Base-by-base conservation (phyloP, 2,113 vertebrate genomes). In the Potamarius usumacintae region DNA sequence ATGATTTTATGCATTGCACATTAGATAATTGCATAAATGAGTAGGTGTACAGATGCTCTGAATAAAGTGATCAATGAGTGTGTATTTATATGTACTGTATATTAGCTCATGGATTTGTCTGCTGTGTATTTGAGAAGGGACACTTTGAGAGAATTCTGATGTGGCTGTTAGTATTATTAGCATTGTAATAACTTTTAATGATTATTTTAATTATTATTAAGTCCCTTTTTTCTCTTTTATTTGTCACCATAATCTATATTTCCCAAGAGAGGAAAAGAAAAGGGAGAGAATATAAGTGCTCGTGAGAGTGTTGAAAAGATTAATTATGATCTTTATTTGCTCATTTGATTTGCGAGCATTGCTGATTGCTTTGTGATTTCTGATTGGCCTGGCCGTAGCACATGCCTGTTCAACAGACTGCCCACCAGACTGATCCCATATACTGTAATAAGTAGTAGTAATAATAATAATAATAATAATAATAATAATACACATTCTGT, bases 141-240 rank as follows among this genome's bases (percentile, higher is more conserved):
- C 69, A 74, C 60, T 80, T 86, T 55, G 30, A 55, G 52, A 62
- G 79, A 71, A 60, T 69, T 86, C 34, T 22, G 52, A 71, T 34
- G 8, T 77, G 30, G 72, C 55, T 27, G 86, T 78, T 79, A 20
- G 67, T 50, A 25, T 86, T 58, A 74, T 84, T 84, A 53, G 57
- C 67, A 71, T 72, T 58, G 82, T 27, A 53, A 85, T 85, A 60
- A 88, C 85, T 88, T 85, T 42, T 42, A 42, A 42, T 69, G 55
- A 77, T 76, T 20, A 55, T 30, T 27, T 82, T 88, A 86, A 88
- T 88, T 58, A 86, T 83, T 60, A 74, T 62, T 86, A 20, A 7
- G 53, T 77, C 65, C 80, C 65, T 63, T n/a, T 14, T 20, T 74
- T 48, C 48, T 85, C 10, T 58, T 42, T 52, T 82, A 30, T 65